Evolutionary conservation across 1,140 invertebrate species (phyloP).

Genomic region (Atta texana): DNA sequence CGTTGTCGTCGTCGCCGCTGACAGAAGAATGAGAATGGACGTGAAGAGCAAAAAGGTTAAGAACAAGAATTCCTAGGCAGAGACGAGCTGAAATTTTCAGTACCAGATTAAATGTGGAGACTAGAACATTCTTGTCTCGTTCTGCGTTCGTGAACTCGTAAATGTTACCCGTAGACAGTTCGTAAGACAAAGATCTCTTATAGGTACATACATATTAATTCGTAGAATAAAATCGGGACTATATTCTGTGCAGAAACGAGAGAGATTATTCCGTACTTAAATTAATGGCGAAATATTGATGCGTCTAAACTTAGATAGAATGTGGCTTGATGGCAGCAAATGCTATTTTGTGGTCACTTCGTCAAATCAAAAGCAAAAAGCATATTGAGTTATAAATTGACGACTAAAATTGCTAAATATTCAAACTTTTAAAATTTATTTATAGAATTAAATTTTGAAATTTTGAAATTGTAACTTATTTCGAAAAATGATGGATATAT

Average conservation of each 20-base stretch:
- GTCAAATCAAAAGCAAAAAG: not conserved
- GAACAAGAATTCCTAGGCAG: slow-evolving; percentile 49
- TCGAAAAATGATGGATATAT: not conserved
- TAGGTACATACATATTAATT: slow-evolving; percentile 39
- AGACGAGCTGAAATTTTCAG: slow-evolving; percentile 57
- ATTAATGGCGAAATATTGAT: not conserved
- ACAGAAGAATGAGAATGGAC: slow-evolving; percentile 42
- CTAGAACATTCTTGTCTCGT: slow-evolving; percentile 51
- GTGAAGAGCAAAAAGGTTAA: slow-evolving; percentile 47
- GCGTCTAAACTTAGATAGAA: not conserved
- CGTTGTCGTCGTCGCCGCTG: slow-evolving; percentile 20
- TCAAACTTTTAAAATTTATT: not conserved
- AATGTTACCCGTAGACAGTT: slow-evolving; percentile 48
- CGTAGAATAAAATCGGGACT: slow-evolving; percentile 11
- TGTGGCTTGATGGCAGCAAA: not conserved
- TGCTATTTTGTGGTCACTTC: not conserved
- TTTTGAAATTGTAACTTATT: not conserved
- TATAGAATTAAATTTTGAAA: not conserved
- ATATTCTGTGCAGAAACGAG: not conserved
- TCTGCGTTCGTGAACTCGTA: slow-evolving; percentile 11
- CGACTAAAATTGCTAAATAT: not conserved
- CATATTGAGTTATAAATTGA: not conserved
- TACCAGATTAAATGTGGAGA: slow-evolving; percentile 58
- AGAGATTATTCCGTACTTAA: not conserved
- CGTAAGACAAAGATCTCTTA: slow-evolving; percentile 22